Conservation (phyloP, 2,113 vertebrate species). For the Oxyruncus cristatus region DNA sequence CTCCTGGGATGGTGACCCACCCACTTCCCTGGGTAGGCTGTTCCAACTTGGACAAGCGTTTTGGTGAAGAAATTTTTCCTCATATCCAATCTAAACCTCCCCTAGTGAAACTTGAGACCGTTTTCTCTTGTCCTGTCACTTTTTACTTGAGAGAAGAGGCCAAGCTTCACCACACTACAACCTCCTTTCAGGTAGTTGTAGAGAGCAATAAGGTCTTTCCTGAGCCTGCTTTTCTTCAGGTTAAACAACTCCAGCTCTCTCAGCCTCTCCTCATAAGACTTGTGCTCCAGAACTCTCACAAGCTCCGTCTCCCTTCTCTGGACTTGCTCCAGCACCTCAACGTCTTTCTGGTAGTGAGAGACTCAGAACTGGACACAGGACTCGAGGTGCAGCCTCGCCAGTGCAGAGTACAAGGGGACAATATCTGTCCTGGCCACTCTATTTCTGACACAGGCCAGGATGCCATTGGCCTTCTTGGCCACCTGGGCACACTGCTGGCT, state of each 20-base stretch:
- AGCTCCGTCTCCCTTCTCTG: background rate
- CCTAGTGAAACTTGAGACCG: background rate
- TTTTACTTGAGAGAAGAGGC: background rate
- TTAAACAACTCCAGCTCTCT: background rate
- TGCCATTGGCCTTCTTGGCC: background rate
- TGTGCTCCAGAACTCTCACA: background rate
- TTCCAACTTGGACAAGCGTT: background rate
- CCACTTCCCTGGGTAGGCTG: background rate
- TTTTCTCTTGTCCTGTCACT: background rate
- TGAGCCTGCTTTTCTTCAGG: background rate
- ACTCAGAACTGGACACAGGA: background rate
- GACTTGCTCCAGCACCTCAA: background rate
- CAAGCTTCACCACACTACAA: background rate
- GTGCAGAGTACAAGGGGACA: background rate
- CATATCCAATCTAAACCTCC: background rate
- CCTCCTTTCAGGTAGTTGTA: background rate
- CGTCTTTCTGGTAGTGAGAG: background rate
- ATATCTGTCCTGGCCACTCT: background rate
- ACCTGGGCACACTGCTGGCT: fast-evolving
- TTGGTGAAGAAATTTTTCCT: background rate
- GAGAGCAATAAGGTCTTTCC: background rate
- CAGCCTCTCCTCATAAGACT: background rate
- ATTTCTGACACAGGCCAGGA: background rate
- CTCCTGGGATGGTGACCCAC: background rate
- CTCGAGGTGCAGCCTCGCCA: background rate